Percentiles rank a stretch among this genome's conserved stretches.
phyloP scores from a whole-genome alignment of 2,113 vertebrate species.

The Epinephelus cyanopodus region DNA sequence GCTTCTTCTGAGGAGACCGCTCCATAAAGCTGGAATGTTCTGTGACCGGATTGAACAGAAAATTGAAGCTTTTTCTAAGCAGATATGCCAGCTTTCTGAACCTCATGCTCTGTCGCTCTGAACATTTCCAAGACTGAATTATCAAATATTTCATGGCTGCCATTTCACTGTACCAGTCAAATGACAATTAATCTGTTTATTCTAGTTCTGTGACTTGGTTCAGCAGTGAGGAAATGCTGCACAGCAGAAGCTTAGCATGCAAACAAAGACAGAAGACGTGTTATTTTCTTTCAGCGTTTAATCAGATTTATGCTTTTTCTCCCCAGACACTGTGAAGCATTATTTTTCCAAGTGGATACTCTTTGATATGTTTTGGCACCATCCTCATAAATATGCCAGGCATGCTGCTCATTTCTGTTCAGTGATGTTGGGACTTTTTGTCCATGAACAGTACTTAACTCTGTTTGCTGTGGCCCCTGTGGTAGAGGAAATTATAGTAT shows the following conservation, averaged over 20 bases:
- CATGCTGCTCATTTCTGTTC: slow-evolving; percentile 3
- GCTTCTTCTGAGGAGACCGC: slow-evolving; percentile 5
- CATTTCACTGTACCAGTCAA: slow-evolving; percentile 16
- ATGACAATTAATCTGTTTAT: slow-evolving; percentile 41
- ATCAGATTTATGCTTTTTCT: slow-evolving; percentile 37
- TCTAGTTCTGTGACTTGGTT: slow-evolving; percentile 8
- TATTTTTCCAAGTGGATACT: slow-evolving; percentile 11
- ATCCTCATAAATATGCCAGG: slow-evolving; percentile 17
- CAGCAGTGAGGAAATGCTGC: not conserved
- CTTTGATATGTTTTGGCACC: not conserved
- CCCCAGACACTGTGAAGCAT: slow-evolving; percentile 11
- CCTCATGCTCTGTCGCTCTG: not conserved
- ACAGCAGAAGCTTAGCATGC: slow-evolving; percentile 21
- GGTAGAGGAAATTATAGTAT: not conserved
- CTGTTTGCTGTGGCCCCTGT: not conserved
- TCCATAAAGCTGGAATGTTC: not conserved
- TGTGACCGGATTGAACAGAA: not conserved
- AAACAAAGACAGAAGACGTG: not conserved
- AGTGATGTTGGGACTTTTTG: slow-evolving; percentile 4
- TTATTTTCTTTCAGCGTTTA: slow-evolving; percentile 21
- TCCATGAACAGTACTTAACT: not conserved
- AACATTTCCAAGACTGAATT: slow-evolving; percentile 28
- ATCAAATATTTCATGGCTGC: slow-evolving; percentile 28
- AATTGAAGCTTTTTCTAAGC: not conserved
- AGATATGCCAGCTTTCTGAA: slow-evolving; percentile 20